phyloP scores from a whole-genome alignment of 2,797 vertebrate species.

The Gallirallus australis region DNA sequence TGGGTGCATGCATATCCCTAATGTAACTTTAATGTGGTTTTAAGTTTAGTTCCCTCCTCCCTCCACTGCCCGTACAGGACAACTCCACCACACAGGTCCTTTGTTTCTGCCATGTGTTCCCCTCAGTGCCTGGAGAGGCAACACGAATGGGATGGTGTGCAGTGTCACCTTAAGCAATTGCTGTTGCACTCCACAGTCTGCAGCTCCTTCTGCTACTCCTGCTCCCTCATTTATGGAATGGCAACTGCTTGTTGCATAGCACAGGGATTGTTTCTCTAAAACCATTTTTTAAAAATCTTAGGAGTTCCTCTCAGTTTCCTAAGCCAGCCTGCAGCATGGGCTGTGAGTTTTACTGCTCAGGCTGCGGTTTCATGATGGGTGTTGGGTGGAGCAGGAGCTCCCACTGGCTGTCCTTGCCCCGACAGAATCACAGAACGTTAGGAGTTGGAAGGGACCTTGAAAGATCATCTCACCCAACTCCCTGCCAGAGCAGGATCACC shows the following conservation, averaged over 20 bases:
- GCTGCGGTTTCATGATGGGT: neutral
- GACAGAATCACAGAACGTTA: no score
- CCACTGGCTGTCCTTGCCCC: neutral
- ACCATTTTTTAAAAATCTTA: neutral
- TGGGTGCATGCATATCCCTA: neutral
- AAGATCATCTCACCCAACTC: no score
- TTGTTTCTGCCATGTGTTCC: neutral
- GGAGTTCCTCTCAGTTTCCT: neutral
- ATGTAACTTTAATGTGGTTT: neutral
- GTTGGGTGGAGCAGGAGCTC: neutral
- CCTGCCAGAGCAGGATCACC: no score
- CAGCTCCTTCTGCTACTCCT: neutral
- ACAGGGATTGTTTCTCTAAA: neutral
- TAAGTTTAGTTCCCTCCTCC: neutral
- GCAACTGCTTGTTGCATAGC: neutral
- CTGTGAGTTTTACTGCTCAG: neutral
- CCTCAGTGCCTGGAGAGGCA: neutral
- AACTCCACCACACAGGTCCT: accelerated
- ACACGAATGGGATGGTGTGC: accelerated
- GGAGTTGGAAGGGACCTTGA: no score
- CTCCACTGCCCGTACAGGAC: neutral
- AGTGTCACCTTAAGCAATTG: neutral
- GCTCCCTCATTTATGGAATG: neutral
- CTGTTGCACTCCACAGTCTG: neutral
- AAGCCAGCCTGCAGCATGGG: neutral